phyloP scores from a whole-genome alignment of 2,113 vertebrate genomes.

The Cathartes aura region DNA sequence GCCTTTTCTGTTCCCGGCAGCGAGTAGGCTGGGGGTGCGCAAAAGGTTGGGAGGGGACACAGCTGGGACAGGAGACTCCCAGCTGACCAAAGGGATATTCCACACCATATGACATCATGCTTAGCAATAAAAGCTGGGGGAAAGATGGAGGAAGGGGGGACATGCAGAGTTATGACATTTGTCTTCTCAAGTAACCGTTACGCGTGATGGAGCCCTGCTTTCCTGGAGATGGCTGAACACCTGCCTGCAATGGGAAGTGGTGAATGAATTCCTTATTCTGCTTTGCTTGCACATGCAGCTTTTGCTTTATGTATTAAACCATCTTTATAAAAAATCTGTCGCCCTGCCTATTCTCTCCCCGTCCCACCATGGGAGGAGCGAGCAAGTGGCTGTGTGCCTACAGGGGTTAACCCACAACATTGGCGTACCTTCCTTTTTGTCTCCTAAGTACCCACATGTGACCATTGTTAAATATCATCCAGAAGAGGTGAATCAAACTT shows the following conservation, averaged over 20 bases:
- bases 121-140: background rate
- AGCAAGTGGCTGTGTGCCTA: background rate
- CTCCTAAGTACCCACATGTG: background rate
- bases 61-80: background rate
- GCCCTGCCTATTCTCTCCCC: background rate
- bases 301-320: background rate
- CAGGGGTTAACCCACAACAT: background rate
- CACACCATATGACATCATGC: background rate
- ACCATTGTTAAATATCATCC: background rate
- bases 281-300: background rate
- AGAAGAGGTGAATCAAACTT: background rate
- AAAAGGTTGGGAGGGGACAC: background rate
- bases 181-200: background rate
- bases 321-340: background rate
- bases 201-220: accelerated
- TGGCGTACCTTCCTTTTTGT: background rate
- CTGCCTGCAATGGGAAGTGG: background rate
- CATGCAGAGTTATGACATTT: background rate
- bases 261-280: background rate
- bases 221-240: background rate
- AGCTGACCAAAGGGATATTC: background rate
- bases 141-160: background rate
- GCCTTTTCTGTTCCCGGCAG: background rate
- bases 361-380: background rate
- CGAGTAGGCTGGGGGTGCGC: background rate